A percentile compares a stretch with the other conserved stretches of the same genome.
phyloP scores from a whole-genome alignment of 2,113 vertebrate species.

The Pomatorhinus ruficollis region DNA sequence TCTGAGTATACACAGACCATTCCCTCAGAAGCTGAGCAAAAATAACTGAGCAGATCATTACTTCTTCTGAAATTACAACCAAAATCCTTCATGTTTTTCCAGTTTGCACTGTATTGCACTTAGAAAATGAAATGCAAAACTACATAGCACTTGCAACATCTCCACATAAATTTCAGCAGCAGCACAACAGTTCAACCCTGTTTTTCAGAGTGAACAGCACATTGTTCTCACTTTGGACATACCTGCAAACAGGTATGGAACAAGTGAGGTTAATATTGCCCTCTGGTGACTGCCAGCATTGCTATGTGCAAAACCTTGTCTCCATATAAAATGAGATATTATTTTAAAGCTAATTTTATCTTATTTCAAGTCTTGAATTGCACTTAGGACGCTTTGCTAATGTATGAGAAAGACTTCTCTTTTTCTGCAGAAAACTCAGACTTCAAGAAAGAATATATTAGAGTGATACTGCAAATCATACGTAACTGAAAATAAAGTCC shows the following conservation, averaged over 20 bases:
- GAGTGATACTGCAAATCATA: not conserved
- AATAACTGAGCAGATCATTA: not conserved
- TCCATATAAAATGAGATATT: not conserved
- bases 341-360: not conserved
- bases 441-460: not conserved
- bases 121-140: not conserved
- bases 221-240: not conserved
- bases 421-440: not conserved
- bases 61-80: not conserved
- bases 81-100: not conserved
- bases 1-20: not conserved
- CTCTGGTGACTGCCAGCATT: not conserved
- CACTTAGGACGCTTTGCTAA: not conserved
- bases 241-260: not conserved
- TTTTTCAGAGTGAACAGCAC: not conserved
- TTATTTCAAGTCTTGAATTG: not conserved
- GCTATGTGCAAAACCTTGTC: not conserved
- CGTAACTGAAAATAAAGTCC: not conserved
- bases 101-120: not conserved
- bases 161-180: not conserved
- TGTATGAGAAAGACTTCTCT: not conserved
- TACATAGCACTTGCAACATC: not conserved
- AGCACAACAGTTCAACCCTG: not conserved
- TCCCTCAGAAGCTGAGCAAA: not conserved
- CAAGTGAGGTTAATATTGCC: not conserved